A percentile compares a stretch with the other conserved stretches of the same genome.
Conservation (phyloP, 2,888 invertebrate genomes). For the Tipula confusa region DNA sequence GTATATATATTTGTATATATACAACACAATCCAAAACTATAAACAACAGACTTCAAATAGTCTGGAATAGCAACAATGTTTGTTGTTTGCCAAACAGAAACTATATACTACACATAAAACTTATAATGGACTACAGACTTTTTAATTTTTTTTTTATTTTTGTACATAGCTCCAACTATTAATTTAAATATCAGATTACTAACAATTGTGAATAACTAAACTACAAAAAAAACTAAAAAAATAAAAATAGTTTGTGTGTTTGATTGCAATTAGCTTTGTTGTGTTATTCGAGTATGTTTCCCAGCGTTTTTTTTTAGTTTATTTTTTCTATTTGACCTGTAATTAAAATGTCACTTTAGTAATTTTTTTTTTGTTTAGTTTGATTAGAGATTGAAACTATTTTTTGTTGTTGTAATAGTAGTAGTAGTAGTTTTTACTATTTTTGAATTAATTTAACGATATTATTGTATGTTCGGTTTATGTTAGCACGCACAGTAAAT, state of each 20-base stretch:
- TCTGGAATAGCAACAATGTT: neutral
- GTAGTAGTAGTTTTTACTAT: neutral
- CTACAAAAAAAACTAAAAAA: too few relatives aligned
- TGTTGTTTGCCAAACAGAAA: neutral
- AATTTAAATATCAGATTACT: neutral
- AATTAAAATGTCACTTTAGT: constrained; percentile 7
- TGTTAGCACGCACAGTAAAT: neutral
- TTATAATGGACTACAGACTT: neutral
- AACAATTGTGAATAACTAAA: neutral
- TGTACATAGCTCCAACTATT: neutral
- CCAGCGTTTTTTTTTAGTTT: neutral
- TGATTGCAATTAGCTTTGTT: constrained; percentile 8
- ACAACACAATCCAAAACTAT: neutral
- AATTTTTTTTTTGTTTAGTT: neutral
- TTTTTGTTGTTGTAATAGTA: neutral
- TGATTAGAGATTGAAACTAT: neutral
- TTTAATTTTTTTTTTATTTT: neutral
- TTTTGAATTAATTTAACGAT: neutral
- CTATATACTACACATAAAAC: neutral
- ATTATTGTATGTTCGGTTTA: neutral
- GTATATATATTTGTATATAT: neutral
- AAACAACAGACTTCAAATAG: neutral
- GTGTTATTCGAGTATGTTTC: neutral
- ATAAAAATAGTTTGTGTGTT: neutral
- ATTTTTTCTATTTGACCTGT: neutral